Evolutionary conservation across 2,797 vertebrate genomes (phyloP), one percentile per base, ranked within the genome.

Genomic region (Tolypeutes matacus): DNA sequence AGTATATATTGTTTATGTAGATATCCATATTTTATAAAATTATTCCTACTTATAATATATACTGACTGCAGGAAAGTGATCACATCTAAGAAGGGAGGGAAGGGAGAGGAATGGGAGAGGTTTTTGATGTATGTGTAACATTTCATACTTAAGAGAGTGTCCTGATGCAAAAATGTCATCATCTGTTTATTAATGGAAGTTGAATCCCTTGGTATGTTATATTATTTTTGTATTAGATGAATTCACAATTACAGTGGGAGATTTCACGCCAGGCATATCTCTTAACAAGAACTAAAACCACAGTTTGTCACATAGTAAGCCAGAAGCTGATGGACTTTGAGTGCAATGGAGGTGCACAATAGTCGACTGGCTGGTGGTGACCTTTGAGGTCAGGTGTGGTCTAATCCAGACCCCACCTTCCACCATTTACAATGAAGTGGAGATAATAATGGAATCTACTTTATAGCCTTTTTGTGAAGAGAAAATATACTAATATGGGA

Each of bases 191-290:
- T 69, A 34, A n/a, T 56, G 29, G 53, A 81, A 31, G 1, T 34
- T 20, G 51, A 34, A 5, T 11, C 49, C 14, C 39, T 78, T 36
- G 25, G 4, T 42, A 56, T 73, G 23, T 46, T 46, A 65, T 62
- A 8, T 49, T 31, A 76, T 83, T 88, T 83, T 96, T 64, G 7
- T 65, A 85, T 80, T 84, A 64, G 3, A 46, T 31, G 27, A 85
- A 93, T 75, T 95, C 46, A 87, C 34, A 84, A n/a, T 46, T 56
- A 70, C 0, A 85, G 2, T 53, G 62, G 27, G 18, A 39, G 9
- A 49, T 60, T 93, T 85, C n/a, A 81, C 25, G 85, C 60, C 15
- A 25, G 36, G 4, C 9, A 39, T 20, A 17, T 27, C 13, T 42
- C 27, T 5, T 82, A 76, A 60, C 29, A 93, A 89, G 36, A 92